Base-by-base conservation (phyloP, 1,140 invertebrate species). In the Drosophila prosaltans region DNA sequence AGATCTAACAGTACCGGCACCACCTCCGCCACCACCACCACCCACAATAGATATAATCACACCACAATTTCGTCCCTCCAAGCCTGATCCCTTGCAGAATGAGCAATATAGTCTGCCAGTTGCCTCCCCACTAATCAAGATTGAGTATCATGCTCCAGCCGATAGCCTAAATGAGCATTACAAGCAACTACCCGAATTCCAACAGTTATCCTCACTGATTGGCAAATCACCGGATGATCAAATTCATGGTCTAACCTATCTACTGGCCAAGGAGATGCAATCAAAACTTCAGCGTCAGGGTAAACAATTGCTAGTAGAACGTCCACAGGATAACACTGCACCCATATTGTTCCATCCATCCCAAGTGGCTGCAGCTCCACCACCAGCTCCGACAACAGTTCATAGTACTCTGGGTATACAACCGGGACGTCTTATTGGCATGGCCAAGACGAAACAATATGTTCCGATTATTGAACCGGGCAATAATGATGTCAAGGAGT, bases 171-270 rank as follows among this genome's bases (percentile, higher is more conserved):
- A 90, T 43, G 81, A 86, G 26, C 74, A 91, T 60, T 91, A 86
- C 59, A 91, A 92, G 28, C 75, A 91, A 6, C 43, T 86, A 41
- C 78, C 78, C 1, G 89, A 92, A 58, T 92, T 91, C 32, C 77
- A 80, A 9, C 80, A 91, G 24, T 69, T 92, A 10, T 92, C 91
- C 16, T 79, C 91, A 1, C 57, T 92, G 3, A 82, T 92, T 3
- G 91, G 91, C 57, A 92, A 92, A 43, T 92, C 91, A 0, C 89
- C 91, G 0, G 85, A 91, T n/a, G 91, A 92, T 64, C 91, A 92
- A 68, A 91, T 92, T 41, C 91, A 92, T 11, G 91, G 91, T 1
- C 65, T 92, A 0, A 92, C 91, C 58, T 92, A 92, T 54, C 67
- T 92, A 5, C 30, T 92, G 57, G 91, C 88, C 74, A 92, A 92